Conservation (phyloP, 2,888 invertebrate species). For the Polietes domitor region DNA sequence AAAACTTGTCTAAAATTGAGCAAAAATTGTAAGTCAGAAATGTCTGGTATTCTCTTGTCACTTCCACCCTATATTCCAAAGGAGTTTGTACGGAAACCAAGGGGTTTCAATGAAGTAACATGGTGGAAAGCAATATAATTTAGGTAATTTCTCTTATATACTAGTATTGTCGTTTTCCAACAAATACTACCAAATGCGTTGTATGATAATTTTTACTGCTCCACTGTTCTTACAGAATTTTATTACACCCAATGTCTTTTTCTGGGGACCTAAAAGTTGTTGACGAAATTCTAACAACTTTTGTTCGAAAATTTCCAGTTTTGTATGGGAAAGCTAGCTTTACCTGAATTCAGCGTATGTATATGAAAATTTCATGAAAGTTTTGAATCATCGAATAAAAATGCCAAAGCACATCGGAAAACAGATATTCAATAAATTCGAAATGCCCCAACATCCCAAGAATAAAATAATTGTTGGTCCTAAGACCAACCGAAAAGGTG, state of each 20-base stretch:
- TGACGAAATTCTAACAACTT: background rate
- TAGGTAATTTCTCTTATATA: background rate
- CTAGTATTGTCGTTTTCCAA: background rate
- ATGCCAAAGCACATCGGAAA: background rate
- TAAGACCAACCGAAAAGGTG: too few relatives aligned
- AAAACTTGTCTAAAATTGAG: too few relatives aligned
- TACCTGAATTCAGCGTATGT: background rate
- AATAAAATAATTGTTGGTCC: background rate
- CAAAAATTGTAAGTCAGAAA: background rate
- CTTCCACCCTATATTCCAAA: too few relatives aligned
- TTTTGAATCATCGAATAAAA: too few relatives aligned
- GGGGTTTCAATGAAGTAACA: too few relatives aligned
- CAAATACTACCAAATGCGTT: background rate
- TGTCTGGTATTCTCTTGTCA: background rate
- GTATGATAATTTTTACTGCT: background rate
- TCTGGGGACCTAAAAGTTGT: background rate
- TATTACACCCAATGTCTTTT: background rate
- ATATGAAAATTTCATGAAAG: background rate
- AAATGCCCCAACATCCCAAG: background rate
- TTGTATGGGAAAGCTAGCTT: too few relatives aligned
- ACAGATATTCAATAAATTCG: background rate
- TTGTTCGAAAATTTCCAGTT: background rate
- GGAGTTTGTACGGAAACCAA: too few relatives aligned
- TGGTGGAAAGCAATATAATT: background rate
- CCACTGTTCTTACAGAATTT: background rate